phyloP scores from a whole-genome alignment of 2,113 vertebrate genomes.

The Callionymus lyra region DNA sequence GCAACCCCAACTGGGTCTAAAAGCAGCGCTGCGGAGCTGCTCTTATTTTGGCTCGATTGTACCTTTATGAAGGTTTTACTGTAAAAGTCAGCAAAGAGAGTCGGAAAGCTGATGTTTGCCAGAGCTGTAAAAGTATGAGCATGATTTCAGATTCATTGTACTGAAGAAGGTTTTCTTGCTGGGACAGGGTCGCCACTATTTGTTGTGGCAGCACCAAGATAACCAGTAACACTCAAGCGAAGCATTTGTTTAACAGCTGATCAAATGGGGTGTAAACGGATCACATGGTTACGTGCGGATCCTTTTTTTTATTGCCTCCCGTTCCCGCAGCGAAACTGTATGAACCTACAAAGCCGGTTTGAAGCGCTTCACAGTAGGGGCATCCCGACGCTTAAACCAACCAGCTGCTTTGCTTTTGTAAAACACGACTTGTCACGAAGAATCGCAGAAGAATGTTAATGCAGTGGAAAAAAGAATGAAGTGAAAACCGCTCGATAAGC shows the following conservation, averaged over 20 bases:
- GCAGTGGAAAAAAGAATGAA: constrained; percentile 30
- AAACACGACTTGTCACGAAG: constrained; percentile 56
- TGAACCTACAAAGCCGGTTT: constrained; percentile 1
- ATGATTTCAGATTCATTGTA: no score
- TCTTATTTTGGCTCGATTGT: constrained; percentile 32
- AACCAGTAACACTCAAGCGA: constrained; percentile 14
- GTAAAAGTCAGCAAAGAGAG: constrained; percentile 42
- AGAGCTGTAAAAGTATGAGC: constrained; percentile 16
- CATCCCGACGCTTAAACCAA: constrained; percentile 44
- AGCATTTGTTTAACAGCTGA: constrained; percentile 40
- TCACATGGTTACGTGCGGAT: constrained; percentile 30
- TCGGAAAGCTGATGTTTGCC: constrained; percentile 39
- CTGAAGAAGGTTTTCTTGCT: no score
- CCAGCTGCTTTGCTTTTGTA: constrained; percentile 56
- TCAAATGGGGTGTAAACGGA: constrained; percentile 33
- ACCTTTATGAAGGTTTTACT: constrained; percentile 35
- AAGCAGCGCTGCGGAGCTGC: constrained; percentile 32
- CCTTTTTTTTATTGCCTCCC: constrained; percentile 21
- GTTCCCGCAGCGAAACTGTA: constrained; percentile 35
- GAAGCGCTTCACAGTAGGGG: constrained; percentile 26
- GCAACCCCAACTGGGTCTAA: constrained; percentile 57
- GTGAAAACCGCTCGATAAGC: constrained; percentile 45
- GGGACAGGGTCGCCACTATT: constrained; percentile 7
- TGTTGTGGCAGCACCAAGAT: constrained; percentile 7
- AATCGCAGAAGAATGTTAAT: constrained; percentile 19